phyloP scores from a whole-genome alignment of 2,888 invertebrate species.

The Polia nebulosa region DNA sequence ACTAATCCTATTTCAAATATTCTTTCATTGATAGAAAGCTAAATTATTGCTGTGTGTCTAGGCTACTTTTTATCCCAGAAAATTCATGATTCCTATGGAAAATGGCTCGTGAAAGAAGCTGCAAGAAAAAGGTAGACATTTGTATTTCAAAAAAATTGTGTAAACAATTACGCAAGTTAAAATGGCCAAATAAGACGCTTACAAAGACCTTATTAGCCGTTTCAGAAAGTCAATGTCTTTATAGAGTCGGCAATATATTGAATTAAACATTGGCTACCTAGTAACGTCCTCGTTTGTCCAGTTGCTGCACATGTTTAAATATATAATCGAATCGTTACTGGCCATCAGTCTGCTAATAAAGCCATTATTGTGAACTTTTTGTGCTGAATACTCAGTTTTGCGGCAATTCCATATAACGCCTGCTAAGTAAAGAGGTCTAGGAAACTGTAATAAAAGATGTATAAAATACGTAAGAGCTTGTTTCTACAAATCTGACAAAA shows the following conservation, averaged over 20 bases:
- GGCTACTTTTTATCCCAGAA: neutral
- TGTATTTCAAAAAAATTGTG: neutral
- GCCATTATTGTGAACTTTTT: slow-evolving; percentile 12
- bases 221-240: slow-evolving; percentile 50
- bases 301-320: slow-evolving; percentile 32
- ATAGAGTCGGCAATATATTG: slow-evolving; percentile 27
- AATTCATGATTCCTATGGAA: neutral
- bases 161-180: slow-evolving; percentile 16
- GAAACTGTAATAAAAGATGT: too few species aligned
- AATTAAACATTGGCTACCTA: slow-evolving; percentile 51
- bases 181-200: slow-evolving; percentile 26
- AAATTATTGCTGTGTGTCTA: neutral
- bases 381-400: neutral
- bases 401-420: neutral
- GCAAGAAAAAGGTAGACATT: neutral
- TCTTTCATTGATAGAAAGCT: neutral
- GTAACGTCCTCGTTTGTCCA: slow-evolving; percentile 33
- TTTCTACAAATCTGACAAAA: neutral
- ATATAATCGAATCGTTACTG: slow-evolving; percentile 34
- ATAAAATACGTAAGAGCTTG: too few species aligned
- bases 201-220: slow-evolving; percentile 19
- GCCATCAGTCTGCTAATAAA: slow-evolving; percentile 35
- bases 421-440: neutral
- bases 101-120: neutral
- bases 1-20: neutral